Evolutionary conservation across 1,140 invertebrate genomes (phyloP), one percentile per base, ranked within the genome.

Genomic region (Fopius arisanus): DNA sequence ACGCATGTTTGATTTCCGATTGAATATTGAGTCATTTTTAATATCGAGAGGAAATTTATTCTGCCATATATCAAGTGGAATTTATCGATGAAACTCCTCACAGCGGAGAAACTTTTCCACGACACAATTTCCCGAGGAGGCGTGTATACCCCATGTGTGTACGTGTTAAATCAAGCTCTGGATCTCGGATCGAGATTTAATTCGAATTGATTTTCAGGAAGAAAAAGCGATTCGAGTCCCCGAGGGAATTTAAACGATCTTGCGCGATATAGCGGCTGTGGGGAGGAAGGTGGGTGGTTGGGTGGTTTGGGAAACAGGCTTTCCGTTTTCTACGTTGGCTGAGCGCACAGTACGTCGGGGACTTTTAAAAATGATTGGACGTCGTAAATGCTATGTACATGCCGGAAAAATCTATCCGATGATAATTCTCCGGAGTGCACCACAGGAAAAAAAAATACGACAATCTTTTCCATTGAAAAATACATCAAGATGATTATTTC

Each of bases 321-420:
- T 26, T 3, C 43, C 43, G 43, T 21, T 51, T 51, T 51, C 43
- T 51, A 51, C 19, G 6, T 51, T 59, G 21, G 21, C 26, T 26
- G 54, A 28, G 76, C 43, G 31, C 65, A 28, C 63, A 72, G 62
- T 73, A 68, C 74, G 74, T 74, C 66, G 73, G 77, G 76, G 62
- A 79, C 79, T 78, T 76, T 80, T 69, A 82, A 83, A 82, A 80
- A 82, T 81, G 80, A 83, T 83, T 81, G 80, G 78, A 77, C 74
- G 71, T 66, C 77, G 75, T 80, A 78, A 81, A 79, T 71, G 75
- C 23, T 14, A 28, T 6, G 43, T 48, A 48, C n/a, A 48, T 48
- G 23, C 54, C 7, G 10, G 54, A 59, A 59, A 59, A 59, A 59
- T 59, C 23, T 26, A 59, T 59, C 23, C 54, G 54, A 59, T 59